Evolutionary conservation across 2,888 invertebrate genomes (phyloP).

Genomic region (Syritta pipiens): DNA sequence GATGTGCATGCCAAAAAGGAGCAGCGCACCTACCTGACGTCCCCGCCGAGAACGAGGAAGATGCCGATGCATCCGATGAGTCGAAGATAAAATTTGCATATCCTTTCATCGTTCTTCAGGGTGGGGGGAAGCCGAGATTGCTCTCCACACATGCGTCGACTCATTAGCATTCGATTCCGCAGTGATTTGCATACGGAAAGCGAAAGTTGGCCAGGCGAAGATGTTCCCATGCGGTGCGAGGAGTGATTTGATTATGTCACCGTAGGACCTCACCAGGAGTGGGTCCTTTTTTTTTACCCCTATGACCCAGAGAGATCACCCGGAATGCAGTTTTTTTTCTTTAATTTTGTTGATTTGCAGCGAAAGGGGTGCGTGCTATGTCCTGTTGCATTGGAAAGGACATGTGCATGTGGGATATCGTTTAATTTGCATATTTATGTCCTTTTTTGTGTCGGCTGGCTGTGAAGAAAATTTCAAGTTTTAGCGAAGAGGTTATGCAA

Average conservation of each 20-base stretch:
- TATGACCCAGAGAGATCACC: conserved; percentile 52
- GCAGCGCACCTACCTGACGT: not conserved
- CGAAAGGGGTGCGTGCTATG: conserved; percentile 38
- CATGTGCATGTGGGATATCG: conserved; percentile 43
- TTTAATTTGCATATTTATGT: conserved; percentile 54
- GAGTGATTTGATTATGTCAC: conserved; percentile 59
- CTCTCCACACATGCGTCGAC: not conserved
- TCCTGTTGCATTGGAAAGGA: conserved; percentile 17
- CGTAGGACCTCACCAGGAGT: conserved; percentile 28
- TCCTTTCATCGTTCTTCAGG: conserved; percentile 25
- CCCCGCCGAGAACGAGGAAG: conserved; percentile 33
- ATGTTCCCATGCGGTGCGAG: conserved; percentile 48
- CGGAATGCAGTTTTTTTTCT: conserved; percentile 56
- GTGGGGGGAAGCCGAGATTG: too few relatives aligned
- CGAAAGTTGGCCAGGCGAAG: conserved; percentile 45
- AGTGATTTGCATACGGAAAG: conserved; percentile 63
- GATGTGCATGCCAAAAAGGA: conserved; percentile 41
- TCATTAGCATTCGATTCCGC: conserved; percentile 29
- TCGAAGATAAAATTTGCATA: conserved; percentile 46
- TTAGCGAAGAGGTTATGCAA: conserved; percentile 22
- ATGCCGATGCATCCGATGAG: not conserved
- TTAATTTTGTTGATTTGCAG: not conserved
- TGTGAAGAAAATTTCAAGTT: conserved; percentile 25
- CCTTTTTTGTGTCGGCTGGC: not conserved
- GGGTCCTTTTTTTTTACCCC: conserved; percentile 30